phyloP scores from a whole-genome alignment of 2,888 invertebrate species.

The Drosophila bunnanda region DNA sequence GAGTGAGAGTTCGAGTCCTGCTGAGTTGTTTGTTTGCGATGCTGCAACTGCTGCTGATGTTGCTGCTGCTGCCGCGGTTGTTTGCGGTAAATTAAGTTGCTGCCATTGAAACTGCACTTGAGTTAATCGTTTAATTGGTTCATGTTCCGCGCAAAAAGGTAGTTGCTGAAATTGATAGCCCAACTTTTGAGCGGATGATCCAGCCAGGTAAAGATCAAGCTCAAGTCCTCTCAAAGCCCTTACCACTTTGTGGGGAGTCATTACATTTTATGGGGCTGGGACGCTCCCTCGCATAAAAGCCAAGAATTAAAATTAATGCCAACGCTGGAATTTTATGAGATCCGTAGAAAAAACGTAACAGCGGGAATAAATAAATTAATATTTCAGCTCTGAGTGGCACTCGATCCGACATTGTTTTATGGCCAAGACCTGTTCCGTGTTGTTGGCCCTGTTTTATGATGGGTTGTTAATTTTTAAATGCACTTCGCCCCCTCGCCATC shows the following conservation, averaged over 20 bases:
- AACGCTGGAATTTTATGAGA: conserved; percentile 57
- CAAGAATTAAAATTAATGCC: conserved; percentile 65
- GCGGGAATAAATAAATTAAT: conserved; percentile 67
- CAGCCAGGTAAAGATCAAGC: conserved; percentile 22
- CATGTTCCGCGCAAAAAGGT: conserved; percentile 26
- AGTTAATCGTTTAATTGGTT: conserved; percentile 76
- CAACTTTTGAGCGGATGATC: conserved; percentile 35
- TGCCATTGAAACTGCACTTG: conserved; percentile 71
- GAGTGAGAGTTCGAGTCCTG: conserved; percentile 21
- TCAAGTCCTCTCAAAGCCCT: neutral
- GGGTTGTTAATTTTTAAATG: conserved; percentile 62
- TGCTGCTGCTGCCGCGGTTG: conserved; percentile 45
- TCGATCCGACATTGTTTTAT: conserved; percentile 62
- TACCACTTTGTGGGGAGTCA: conserved; percentile 1
- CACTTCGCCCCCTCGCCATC: conserved; percentile 50
- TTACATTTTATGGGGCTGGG: neutral
- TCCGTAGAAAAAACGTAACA: conserved; percentile 44
- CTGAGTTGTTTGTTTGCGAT: conserved; percentile 45
- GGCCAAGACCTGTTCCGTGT: conserved; percentile 32
- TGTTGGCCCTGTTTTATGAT: conserved; percentile 43
- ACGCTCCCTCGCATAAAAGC: conserved; percentile 10
- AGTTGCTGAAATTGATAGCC: conserved; percentile 24
- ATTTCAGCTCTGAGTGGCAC: conserved; percentile 60
- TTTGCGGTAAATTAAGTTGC: conserved; percentile 75
- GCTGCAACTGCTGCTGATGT: conserved; percentile 7